Conservation (phyloP, 1,140 invertebrate species). For the roundworm (Caenorhabditis elegans) region WBcel235 BX284605.5:10669001-10669500, state of each 20-base stretch:
- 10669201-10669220: constrained; percentile 42
- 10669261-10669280: constrained; percentile 37
- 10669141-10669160: no score
- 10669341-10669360: constrained; percentile 2
- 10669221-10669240: constrained; percentile 59
- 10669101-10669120: constrained; percentile 56
- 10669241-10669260: constrained; percentile 46
- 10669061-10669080: constrained; percentile 57
- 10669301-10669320: not conserved
- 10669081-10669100: constrained; percentile 59
- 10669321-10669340: constrained; percentile 1
- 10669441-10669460: not conserved
- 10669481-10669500: not conserved
- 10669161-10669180: constrained; percentile 58
- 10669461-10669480: not conserved
- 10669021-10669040: constrained; percentile 65
- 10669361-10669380: not conserved
- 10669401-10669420: constrained; percentile 26
- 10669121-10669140: no score
- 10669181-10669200: constrained; percentile 40
- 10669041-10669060: constrained; percentile 54
- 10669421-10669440: not conserved
- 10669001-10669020: constrained; percentile 56
- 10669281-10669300: constrained; percentile 28
- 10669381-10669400: not conserved